Evolutionary conservation across 1,140 invertebrate species (phyloP), one percentile per base, ranked within the genome.

Genomic region (Leptoteleia sp.): DNA sequence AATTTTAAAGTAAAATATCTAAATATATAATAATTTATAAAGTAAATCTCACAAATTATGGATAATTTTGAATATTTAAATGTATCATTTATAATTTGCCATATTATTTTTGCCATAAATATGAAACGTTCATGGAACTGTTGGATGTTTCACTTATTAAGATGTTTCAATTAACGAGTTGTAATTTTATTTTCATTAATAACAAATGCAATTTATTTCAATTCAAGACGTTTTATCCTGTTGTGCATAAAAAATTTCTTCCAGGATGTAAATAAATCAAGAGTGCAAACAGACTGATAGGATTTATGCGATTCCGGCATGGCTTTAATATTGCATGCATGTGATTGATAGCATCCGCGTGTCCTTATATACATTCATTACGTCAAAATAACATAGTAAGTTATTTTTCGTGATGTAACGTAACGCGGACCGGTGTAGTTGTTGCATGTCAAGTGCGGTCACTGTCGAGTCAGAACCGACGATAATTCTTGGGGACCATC

Each of bases 401-500:
- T 57, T 72, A 72, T 54, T 54, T 54, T 62, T 62, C 11, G 31
- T 75, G 71, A 75, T 37, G 52, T 65, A 72, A 72, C 57, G 35
- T 33, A 52, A 47, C 40, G 29, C 48, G 45, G 16, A 13, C 33
- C 9, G 29, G 15, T 3, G 25, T 22, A 5, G 12, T 52, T 22
- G 40, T 15, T 35, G 48, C 38, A 64, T 64, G 29, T 31, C 31
- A 72, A 68, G 33, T 29, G 15, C 27, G 17, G 45, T 16, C 22
- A 65, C 65, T 54, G 65, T 71, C 62, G 79, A 78, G 81, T 80
- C 79, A 81, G 59, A 82, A 72, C 62, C 68, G 52, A 80, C 80
- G 38, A 84, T 85, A 85, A 84, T 76, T 84, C 81, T 85, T 77
- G 6, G 64, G 33, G 59, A 78, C 70, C 67, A 85, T 83, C 83